A percentile compares a stretch with the other conserved stretches of the same genome.
These are phyloP conservation scores for Connochaetes taurinus DNA, from an alignment of 2,113 vertebrate species.

Conservation along the genomic window DNA sequence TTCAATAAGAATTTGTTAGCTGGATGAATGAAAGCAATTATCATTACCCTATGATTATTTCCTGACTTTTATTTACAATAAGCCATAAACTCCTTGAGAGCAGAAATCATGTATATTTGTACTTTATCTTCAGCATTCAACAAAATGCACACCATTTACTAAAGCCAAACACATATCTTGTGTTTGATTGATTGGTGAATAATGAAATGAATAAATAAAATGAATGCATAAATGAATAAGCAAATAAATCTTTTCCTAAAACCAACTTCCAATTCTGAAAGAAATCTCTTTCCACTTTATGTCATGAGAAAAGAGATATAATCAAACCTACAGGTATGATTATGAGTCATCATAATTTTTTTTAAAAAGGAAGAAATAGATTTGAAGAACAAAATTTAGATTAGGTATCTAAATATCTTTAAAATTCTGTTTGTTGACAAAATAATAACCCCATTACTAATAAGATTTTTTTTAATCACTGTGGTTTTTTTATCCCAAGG, in stretches of 20 bases:
- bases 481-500: neutral
- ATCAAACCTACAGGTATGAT: neutral
- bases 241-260: neutral
- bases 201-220: neutral
- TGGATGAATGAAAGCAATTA: neutral
- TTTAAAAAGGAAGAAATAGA: neutral
- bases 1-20: neutral
- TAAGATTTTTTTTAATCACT: neutral
- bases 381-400: neutral
- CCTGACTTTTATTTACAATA: neutral
- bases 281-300: conserved; percentile 1
- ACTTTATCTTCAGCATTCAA: neutral
- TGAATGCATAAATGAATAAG: neutral
- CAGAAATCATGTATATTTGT: neutral
- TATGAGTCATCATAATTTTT: neutral
- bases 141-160: neutral
- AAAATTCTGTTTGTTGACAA: neutral
- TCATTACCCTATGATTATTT: neutral
- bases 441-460: neutral
- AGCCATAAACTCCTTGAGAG: neutral
- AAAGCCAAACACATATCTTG: neutral
- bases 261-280: neutral
- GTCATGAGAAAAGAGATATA: neutral
- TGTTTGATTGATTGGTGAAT: neutral
- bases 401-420: neutral